Evolutionary conservation across 2,888 invertebrate genomes (phyloP).

Genomic region (Temnothorax rugatulus): DNA sequence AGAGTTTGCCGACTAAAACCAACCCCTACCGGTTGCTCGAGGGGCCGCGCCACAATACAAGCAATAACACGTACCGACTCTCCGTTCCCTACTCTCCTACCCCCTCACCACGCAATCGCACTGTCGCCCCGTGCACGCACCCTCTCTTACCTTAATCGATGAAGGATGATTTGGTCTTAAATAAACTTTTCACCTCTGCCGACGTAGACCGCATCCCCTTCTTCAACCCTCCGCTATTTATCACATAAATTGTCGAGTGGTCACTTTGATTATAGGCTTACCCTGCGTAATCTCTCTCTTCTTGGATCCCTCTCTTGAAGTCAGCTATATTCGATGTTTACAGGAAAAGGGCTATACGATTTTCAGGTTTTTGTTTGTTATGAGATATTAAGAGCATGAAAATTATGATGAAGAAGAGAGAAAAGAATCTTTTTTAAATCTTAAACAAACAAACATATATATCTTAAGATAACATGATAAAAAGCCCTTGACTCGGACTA

Average conservation of each 20-base stretch:
- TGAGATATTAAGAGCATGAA: not conserved
- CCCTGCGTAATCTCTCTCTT: slow-evolving; percentile 35
- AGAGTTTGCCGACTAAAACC: slow-evolving; percentile 80
- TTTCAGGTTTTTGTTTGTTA: not conserved
- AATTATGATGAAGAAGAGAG: not conserved
- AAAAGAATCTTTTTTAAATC: not conserved
- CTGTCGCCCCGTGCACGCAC: slow-evolving; percentile 71
- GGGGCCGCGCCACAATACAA: slow-evolving; percentile 84
- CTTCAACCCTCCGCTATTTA: slow-evolving; percentile 72
- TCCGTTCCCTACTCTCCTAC: slow-evolving; percentile 63
- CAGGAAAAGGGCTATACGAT: slow-evolving; percentile 10
- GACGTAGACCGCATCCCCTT: slow-evolving; percentile 64
- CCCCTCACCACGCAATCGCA: slow-evolving; percentile 57
- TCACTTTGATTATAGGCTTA: slow-evolving; percentile 79
- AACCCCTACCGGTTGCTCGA: slow-evolving; percentile 77
- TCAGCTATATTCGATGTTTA: slow-evolving; percentile 63
- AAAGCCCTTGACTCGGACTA: not conserved
- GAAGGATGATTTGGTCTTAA: slow-evolving; percentile 86
- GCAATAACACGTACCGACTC: slow-evolving; percentile 84
- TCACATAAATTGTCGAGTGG: slow-evolving; percentile 81
- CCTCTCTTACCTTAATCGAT: slow-evolving; percentile 85
- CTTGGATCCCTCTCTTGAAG: slow-evolving; percentile 49
- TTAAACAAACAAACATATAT: not conserved
- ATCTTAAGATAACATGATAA: not conserved
- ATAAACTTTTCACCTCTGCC: slow-evolving; percentile 84